Evolutionary conservation across 2,888 invertebrate species (phyloP), one percentile per base, ranked within the genome.

Genomic region (Hydrotaea diabolus): DNA sequence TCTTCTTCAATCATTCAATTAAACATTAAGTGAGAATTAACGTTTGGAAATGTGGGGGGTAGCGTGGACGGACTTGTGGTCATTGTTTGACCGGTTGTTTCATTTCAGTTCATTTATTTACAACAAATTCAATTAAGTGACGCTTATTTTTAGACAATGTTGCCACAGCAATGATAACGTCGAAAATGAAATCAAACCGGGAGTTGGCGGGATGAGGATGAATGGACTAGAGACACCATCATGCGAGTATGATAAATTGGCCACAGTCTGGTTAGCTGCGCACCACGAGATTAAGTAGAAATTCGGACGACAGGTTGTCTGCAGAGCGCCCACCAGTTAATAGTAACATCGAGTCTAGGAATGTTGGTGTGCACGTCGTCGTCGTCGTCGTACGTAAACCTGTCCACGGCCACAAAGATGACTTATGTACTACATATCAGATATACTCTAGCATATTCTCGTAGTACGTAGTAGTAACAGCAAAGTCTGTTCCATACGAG

Each of bases 1-100:
- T n/a, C 49, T 2, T n/a, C 4, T 72, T 66, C 71, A 83, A 77
- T 83, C 69, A 83, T 80, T 83, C 77, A 80, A 83, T 83, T 83
- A 71, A 83, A 77, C 36, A n/a, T 80, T 80, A 72, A 80, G 39
- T 80, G 71, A 13, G 77, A 77, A n/a, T 69, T 83, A 74, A 83
- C 26, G 21, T 21, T 71, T 74, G 9, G 9, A 7, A 31, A 31
- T 31, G 36, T 36, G 36, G 36, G 36, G 36, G 9, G 13, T 39
- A 39, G 8, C 73, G 36, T 71, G 8, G n/a, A n/a, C n/a, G n/a
- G n/a, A n/a, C 21, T 23, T 23, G 15, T 23, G 8, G 39, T 23
- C 13, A 17, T 9, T 55, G 55, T 39, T 36, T 53, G 53, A 4
- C 19, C 11, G 11, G 3, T 53, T n/a, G 17, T 13, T 53, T 53